These are phyloP conservation scores for Ceyx melanurus DNA, from an alignment of 2,113 vertebrate genomes.

Conservation along the genomic window DNA sequence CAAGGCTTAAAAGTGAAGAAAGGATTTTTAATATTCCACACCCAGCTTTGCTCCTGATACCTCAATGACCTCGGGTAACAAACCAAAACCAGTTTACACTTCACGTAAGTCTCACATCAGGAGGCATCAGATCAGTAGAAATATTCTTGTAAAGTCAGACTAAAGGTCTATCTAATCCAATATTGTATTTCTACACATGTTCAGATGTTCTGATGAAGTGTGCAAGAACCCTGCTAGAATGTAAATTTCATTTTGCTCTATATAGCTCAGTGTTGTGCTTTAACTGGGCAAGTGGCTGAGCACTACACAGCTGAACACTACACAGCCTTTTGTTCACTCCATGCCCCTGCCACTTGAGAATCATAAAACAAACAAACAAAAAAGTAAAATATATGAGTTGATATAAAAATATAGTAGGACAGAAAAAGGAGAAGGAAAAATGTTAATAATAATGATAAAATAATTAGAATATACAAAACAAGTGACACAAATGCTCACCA, in stretches of 20 bases:
- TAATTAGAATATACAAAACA: not conserved
- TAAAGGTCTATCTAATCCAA: not conserved
- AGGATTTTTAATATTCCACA: constrained; percentile 40
- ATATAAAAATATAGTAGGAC: not conserved
- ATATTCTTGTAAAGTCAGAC: not conserved
- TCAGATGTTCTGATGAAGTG: not conserved
- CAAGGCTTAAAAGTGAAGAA: constrained; percentile 39
- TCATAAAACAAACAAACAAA: not conserved
- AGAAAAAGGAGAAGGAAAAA: not conserved
- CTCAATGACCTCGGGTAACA: constrained; percentile 34
- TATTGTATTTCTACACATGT: not conserved
- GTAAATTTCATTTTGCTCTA: not conserved
- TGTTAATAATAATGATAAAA: not conserved
- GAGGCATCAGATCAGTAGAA: not conserved
- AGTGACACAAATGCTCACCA: not conserved
- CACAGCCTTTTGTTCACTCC: not conserved
- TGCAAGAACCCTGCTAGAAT: not conserved
- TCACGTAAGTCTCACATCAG: constrained; percentile 16
- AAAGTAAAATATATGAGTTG: not conserved
- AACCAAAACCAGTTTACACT: constrained; percentile 22
- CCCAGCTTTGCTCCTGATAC: constrained; percentile 13
- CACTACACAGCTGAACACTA: not conserved
- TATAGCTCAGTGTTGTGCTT: not conserved
- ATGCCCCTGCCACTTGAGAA: not conserved
- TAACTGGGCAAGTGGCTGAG: not conserved